These are phyloP conservation scores for Drosophila tani DNA, from an alignment of 1,140 invertebrate species.

Conservation along the genomic window DNA sequence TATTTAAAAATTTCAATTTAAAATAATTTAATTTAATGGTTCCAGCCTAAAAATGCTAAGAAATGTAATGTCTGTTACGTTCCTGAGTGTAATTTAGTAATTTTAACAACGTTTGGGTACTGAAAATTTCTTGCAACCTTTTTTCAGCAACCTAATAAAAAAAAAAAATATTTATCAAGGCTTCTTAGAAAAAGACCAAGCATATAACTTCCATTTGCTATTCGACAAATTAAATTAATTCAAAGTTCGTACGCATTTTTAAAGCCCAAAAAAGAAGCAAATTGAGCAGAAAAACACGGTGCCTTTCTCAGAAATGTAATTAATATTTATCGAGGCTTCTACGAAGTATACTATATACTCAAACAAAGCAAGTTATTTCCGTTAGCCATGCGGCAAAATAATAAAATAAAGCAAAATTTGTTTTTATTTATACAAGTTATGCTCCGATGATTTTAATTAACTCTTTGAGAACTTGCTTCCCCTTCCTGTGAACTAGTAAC, in stretches of 20 bases:
- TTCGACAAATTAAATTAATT: not conserved
- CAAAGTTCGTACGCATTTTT: not conserved
- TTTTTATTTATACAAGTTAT: constrained; percentile 13
- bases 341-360: not conserved
- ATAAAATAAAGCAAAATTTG: not conserved
- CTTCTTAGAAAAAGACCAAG: not conserved
- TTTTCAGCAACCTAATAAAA: constrained; percentile 1
- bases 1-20: too few relatives aligned
- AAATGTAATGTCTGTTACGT: too few relatives aligned
- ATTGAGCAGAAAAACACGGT: not conserved
- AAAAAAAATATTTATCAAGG: constrained; percentile 17
- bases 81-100: not conserved
- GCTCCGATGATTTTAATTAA: constrained; percentile 23
- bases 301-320: constrained; percentile 6
- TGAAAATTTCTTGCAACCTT: not conserved
- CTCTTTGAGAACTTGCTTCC: constrained; percentile 34
- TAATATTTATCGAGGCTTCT: constrained; percentile 25
- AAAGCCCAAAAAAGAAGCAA: not conserved
- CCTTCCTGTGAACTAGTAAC: constrained; percentile 41
- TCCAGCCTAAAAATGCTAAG: not conserved
- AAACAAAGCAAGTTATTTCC: constrained; percentile 11
- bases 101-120: too few relatives aligned
- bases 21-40: not conserved
- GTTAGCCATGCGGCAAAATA: constrained; percentile 16
- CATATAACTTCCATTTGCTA: not conserved